A percentile compares a stretch with the other conserved stretches of the same genome.
Evolutionary conservation across 1,140 invertebrate species (phyloP).

Genomic region (Acromyrmex echinatior): DNA sequence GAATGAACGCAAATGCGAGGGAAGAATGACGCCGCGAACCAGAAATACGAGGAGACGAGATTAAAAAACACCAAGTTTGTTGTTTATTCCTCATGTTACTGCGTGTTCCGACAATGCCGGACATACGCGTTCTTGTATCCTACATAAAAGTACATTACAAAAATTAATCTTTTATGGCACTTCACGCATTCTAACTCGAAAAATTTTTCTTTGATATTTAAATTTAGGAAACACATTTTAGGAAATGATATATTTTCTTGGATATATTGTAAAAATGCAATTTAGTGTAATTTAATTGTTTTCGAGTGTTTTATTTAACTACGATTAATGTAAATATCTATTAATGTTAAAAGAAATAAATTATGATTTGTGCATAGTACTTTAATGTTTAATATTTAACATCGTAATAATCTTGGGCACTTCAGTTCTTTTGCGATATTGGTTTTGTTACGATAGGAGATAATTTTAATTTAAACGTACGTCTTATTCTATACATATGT

Average conservation of each 20-base stretch:
- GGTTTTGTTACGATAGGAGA: not conserved
- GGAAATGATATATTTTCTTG: not conserved
- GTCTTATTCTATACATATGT: not conserved
- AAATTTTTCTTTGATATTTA: not conserved
- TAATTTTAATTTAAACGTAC: not conserved
- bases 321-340: not conserved
- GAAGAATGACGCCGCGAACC: constrained; percentile 24
- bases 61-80: constrained; percentile 7
- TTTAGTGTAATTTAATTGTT: not conserved
- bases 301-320: not conserved
- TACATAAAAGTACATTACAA: not conserved
- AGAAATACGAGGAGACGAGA: constrained; percentile 27
- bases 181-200: not conserved
- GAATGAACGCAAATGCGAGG: constrained; percentile 50
- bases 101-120: no score
- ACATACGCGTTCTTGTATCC: not conserved
- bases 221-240: not conserved
- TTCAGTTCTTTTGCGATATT: not conserved
- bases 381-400: not conserved
- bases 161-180: constrained; percentile 6
- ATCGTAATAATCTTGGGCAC: not conserved
- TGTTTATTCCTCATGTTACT: constrained; percentile 1
- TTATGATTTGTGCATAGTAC: not conserved
- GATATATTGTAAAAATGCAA: not conserved
- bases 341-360: not conserved